Conservation (phyloP, 2,113 vertebrate genomes). For the Formicarius rufipectus region DNA sequence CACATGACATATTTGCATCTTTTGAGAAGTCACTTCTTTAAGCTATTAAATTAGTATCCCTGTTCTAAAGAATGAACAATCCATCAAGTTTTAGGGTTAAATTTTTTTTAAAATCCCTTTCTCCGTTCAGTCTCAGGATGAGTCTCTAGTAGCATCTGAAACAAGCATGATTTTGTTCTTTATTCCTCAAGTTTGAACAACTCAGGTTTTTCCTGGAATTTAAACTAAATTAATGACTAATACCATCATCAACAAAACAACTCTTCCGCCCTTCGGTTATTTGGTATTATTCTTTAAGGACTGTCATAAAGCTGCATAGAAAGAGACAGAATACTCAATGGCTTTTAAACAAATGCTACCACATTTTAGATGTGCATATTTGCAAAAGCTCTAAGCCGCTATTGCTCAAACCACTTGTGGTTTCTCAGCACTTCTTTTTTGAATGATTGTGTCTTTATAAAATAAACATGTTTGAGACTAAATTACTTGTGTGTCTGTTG, state of each 20-base stretch:
- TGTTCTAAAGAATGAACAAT: not conserved
- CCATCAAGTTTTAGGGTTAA: not conserved
- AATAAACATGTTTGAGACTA: constrained; percentile 55
- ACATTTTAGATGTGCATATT: not conserved
- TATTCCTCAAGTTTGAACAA: not conserved
- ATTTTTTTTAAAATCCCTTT: not conserved
- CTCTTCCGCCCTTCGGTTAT: not conserved
- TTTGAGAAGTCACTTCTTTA: not conserved
- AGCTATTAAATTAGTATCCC: not conserved
- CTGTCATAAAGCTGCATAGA: not conserved
- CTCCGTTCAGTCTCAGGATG: not conserved
- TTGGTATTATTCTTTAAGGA: not conserved
- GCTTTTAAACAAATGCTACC: constrained; percentile 46
- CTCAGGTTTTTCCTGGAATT: not conserved
- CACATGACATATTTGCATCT: not conserved
- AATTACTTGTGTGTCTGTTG: constrained; percentile 45
- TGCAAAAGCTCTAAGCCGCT: constrained; percentile 29
- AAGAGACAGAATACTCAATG: not conserved
- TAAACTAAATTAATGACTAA: not conserved
- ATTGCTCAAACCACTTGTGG: constrained; percentile 59
- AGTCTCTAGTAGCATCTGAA: not conserved
- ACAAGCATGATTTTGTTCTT: not conserved
- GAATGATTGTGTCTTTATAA: constrained; percentile 64
- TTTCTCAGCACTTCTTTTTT: constrained; percentile 55
- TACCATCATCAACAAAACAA: not conserved